Evolutionary conservation across 1,140 invertebrate species (phyloP).

Genomic region (Drosophila novamexicana): DNA sequence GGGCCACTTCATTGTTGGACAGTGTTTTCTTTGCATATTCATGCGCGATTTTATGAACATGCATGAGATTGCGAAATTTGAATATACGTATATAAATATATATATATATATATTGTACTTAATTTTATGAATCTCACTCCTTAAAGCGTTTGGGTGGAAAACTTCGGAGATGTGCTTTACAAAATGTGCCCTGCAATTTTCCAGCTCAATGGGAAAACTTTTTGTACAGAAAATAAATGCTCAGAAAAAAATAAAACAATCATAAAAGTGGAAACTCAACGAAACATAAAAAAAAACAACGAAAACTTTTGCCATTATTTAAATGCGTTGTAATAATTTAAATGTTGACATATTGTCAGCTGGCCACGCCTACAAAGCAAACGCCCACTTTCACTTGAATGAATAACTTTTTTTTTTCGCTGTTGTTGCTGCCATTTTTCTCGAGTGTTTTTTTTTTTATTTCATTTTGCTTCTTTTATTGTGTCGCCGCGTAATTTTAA

Average conservation of each 20-base stretch:
- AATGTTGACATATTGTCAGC: constrained; percentile 76
- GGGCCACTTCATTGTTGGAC: constrained; percentile 32
- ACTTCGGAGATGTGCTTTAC: not conserved
- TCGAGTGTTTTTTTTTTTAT: constrained; percentile 10
- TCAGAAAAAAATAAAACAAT: constrained; percentile 28
- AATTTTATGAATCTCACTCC: constrained; percentile 6
- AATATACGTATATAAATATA: constrained; percentile 1
- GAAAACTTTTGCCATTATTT: constrained; percentile 68
- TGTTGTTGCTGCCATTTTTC: constrained; percentile 15
- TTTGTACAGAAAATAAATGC: not conserved
- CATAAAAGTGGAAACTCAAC: constrained; percentile 1
- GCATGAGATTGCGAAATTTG: constrained; percentile 41
- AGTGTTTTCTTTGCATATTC: constrained; percentile 45
- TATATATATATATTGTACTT: constrained; percentile 12
- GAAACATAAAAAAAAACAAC: not conserved
- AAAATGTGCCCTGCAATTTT: constrained; percentile 18
- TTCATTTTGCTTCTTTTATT: constrained; percentile 50
- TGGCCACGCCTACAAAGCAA: constrained; percentile 18
- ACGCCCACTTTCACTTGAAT: constrained; percentile 47
- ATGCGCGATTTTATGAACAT: constrained; percentile 26
- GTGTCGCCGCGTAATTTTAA: constrained; percentile 66
- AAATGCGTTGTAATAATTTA: constrained; percentile 74
- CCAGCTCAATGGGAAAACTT: constrained; percentile 17
- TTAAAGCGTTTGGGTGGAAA: constrained; percentile 2
- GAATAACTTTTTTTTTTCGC: constrained; percentile 41